phyloP scores from a whole-genome alignment of 92 coral and sea anemone genomes.

The Palythoa caribaeorum region DNA sequence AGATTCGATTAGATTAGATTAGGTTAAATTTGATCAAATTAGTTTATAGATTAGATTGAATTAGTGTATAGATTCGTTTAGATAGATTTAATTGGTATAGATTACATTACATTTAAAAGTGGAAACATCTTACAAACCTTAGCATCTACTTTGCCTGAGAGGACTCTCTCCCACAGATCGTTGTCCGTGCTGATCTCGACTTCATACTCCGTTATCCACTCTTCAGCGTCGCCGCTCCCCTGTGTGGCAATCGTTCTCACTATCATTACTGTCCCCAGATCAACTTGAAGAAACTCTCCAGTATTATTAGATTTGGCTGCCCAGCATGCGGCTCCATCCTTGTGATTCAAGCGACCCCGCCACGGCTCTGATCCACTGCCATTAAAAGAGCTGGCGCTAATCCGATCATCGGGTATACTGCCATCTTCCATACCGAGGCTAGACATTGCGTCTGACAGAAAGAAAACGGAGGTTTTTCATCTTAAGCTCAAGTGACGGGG shows the following conservation, averaged over 20 bases:
- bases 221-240: background rate
- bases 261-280: background rate
- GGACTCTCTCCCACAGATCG: background rate
- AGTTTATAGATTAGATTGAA: too few relatives aligned
- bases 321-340: background rate
- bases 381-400: slow-evolving; percentile 14
- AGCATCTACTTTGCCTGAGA: background rate
- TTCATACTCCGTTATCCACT: slow-evolving; percentile 12
- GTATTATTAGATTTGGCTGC: background rate
- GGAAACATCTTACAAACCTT: background rate
- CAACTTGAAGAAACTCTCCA: slow-evolving; percentile 9
- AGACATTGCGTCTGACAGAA: background rate
- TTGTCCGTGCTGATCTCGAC: background rate
- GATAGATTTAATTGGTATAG: too few relatives aligned
- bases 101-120: background rate
- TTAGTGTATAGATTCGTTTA: too few relatives aligned
- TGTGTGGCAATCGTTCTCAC: background rate
- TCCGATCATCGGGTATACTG: background rate
- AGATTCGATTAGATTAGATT: too few relatives aligned
- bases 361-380: background rate
- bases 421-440: background rate
- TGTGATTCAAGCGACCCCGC: slow-evolving; percentile 3
- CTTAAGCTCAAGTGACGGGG: too few relatives aligned
- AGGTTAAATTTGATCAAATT: too few relatives aligned
- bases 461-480: background rate